phyloP scores from a whole-genome alignment of 2,888 invertebrate species.

The Drosophila subquinaria region DNA sequence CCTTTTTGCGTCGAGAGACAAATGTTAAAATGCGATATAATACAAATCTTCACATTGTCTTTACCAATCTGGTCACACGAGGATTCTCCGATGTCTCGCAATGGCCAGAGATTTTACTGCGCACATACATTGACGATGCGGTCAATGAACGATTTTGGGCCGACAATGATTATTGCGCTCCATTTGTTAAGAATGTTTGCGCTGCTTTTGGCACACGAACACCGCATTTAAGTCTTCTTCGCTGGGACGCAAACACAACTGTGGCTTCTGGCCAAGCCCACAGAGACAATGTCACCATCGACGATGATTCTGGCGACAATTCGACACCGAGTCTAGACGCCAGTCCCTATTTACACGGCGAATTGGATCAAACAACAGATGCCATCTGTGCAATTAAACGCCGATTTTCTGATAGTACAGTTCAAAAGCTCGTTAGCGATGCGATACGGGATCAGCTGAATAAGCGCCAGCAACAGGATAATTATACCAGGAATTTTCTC shows the following conservation, averaged over 20 bases:
- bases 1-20: slow-evolving; percentile 92
- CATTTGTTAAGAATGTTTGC: slow-evolving; percentile 95
- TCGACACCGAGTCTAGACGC: slow-evolving; percentile 84
- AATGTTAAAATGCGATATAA: slow-evolving; percentile 92
- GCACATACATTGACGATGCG: slow-evolving; percentile 97
- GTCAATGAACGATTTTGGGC: slow-evolving; percentile 97
- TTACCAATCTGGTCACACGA: slow-evolving; percentile 93
- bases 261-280: slow-evolving; percentile 55
- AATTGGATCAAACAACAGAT: slow-evolving; percentile 85
- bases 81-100: slow-evolving; percentile 93
- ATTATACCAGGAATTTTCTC: slow-evolving; percentile 95
- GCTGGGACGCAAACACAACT: slow-evolving; percentile 71
- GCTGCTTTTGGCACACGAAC: slow-evolving; percentile 85
- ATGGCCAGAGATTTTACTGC: slow-evolving; percentile 97
- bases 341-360: slow-evolving; percentile 80
- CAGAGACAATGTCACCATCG: slow-evolving; percentile 72
- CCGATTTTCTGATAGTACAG: slow-evolving; percentile 86
- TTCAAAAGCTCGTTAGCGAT: slow-evolving; percentile 93
- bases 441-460: slow-evolving; percentile 95
- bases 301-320: slow-evolving; percentile 87
- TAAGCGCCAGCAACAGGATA: slow-evolving; percentile 93
- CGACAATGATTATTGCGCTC: slow-evolving; percentile 95
- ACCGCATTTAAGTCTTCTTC: slow-evolving; percentile 78
- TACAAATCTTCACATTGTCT: slow-evolving; percentile 91
- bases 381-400: slow-evolving; percentile 86